Percentiles rank a stretch among this genome's conserved stretches.
Conservation (phyloP, 2,888 invertebrate species). For the Epinotia ramella region DNA sequence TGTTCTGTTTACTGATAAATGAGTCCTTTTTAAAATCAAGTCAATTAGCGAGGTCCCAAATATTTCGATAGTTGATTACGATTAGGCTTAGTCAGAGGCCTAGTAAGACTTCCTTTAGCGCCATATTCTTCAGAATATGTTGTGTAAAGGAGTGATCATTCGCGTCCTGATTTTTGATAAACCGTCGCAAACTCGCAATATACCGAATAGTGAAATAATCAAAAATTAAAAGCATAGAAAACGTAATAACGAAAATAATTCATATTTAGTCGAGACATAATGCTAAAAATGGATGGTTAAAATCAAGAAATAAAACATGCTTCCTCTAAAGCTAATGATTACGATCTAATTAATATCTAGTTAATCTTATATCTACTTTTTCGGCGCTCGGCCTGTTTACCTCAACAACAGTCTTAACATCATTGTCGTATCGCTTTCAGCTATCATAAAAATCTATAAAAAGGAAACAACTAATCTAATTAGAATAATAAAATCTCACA, state of each 20-base stretch:
- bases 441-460: slow-evolving; percentile 68
- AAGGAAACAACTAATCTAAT: slow-evolving; percentile 63
- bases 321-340: slow-evolving; percentile 51
- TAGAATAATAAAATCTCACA: slow-evolving; percentile 63
- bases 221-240: slow-evolving; percentile 69
- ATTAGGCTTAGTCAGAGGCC: slow-evolving; percentile 65
- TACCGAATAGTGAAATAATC: slow-evolving; percentile 62
- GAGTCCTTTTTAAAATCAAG: slow-evolving; percentile 77
- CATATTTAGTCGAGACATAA: slow-evolving; percentile 58
- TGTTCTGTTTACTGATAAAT: slow-evolving; percentile 54
- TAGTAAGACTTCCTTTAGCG: slow-evolving; percentile 63
- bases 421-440: slow-evolving; percentile 79
- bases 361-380: slow-evolving; percentile 51
- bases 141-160: slow-evolving; percentile 62
- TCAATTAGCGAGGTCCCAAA: slow-evolving; percentile 69
- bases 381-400: slow-evolving; percentile 71
- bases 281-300: slow-evolving; percentile 62
- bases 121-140: slow-evolving; percentile 79
- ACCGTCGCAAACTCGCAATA: slow-evolving; percentile 45
- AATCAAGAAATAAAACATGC: slow-evolving; percentile 83
- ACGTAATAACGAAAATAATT: slow-evolving; percentile 54
- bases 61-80: slow-evolving; percentile 66
- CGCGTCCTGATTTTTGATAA: slow-evolving; percentile 37
- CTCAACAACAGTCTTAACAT: slow-evolving; percentile 79
- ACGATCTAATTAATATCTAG: slow-evolving; percentile 25